These are phyloP conservation scores for Morpho helenor DNA, from an alignment of 2,888 invertebrate genomes.

Conservation along the genomic window DNA sequence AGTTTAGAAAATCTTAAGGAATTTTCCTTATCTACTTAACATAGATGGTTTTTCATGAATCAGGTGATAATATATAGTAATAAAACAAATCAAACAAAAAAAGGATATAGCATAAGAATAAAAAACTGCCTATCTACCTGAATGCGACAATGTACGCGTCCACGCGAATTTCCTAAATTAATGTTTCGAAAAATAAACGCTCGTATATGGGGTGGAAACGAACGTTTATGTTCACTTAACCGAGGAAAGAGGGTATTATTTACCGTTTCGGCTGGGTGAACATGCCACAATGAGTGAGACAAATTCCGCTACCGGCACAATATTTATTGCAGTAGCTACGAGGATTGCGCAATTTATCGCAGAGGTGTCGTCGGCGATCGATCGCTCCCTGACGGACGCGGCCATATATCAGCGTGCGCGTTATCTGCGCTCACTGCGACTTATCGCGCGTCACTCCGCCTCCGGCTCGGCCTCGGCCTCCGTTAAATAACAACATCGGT, in stretches of 20 bases:
- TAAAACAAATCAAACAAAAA: background rate
- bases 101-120: constrained; percentile 7
- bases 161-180: constrained; percentile 72
- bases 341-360: constrained; percentile 78
- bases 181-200: constrained; percentile 77
- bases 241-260: constrained; percentile 79
- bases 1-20: too few species aligned
- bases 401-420: constrained; percentile 71
- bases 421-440: constrained; percentile 75
- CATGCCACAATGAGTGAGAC: constrained; percentile 77
- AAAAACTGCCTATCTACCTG: constrained; percentile 22
- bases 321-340: constrained; percentile 76
- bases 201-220: constrained; percentile 79
- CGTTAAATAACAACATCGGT: constrained; percentile 56
- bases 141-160: constrained; percentile 41
- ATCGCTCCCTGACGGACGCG: constrained; percentile 68
- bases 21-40: too few species aligned
- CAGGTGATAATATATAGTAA: background rate
- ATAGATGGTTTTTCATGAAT: background rate
- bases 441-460: constrained; percentile 55
- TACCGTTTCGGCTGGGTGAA: constrained; percentile 77
- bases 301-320: constrained; percentile 70
- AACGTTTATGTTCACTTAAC: constrained; percentile 79
- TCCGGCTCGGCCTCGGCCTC: constrained; percentile 32
- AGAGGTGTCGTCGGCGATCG: constrained; percentile 75